Evolutionary conservation across 2,113 vertebrate species (phyloP).

Genomic region (Phalacrocorax pelagicus): DNA sequence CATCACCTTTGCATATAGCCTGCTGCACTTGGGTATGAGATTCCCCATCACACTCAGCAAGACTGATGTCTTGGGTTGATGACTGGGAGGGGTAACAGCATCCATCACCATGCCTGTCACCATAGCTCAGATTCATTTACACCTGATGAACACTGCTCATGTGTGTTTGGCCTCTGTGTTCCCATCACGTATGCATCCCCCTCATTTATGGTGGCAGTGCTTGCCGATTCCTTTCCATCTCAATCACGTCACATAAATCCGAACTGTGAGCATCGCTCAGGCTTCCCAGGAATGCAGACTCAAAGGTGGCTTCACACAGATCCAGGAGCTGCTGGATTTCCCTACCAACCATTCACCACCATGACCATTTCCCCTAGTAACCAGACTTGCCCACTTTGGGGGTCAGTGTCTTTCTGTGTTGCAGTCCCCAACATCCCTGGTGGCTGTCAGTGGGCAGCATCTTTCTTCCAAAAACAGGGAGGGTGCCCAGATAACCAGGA

Average conservation of each 20-base stretch:
- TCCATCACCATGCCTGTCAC: background rate
- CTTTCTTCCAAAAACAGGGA: background rate
- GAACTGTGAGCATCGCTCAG: background rate
- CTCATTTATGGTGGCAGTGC: background rate
- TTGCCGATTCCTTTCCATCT: background rate
- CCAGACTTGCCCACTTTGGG: background rate
- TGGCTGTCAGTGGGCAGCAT: background rate
- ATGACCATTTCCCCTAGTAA: background rate
- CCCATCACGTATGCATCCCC: accelerated
- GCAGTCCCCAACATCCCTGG: background rate
- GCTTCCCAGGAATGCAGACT: background rate
- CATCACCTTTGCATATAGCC: background rate
- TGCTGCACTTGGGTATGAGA: background rate
- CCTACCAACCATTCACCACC: background rate
- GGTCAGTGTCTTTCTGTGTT: background rate
- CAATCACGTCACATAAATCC: accelerated
- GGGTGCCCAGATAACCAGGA: background rate
- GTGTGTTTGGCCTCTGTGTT: background rate
- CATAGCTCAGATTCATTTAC: background rate
- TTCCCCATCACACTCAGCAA: background rate
- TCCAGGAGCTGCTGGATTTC: background rate
- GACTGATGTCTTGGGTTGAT: background rate
- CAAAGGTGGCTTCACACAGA: background rate
- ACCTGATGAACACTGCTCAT: accelerated
- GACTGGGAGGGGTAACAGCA: background rate